Percentiles rank a stretch among this genome's conserved stretches.
Evolutionary conservation across 2,888 invertebrate species (phyloP).

Genomic region (Ryuthela nishihirai): DNA sequence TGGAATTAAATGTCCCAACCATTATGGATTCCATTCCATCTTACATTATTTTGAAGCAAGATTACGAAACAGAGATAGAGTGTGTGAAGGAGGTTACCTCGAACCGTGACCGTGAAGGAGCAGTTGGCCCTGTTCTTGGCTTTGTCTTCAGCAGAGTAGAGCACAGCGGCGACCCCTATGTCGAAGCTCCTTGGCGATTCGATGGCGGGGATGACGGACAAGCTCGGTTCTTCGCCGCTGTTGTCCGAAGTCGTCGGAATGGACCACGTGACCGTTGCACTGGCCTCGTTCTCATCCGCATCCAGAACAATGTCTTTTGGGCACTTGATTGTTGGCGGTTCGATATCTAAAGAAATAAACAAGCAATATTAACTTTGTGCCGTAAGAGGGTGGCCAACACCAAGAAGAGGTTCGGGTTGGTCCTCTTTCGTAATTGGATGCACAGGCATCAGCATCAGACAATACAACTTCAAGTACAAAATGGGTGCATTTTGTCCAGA

Average conservation of each 20-base stretch:
- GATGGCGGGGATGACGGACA: constrained; percentile 61
- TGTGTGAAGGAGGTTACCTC: constrained; percentile 52
- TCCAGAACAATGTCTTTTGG: constrained; percentile 56
- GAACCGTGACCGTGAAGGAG: constrained; percentile 58
- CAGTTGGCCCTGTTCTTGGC: constrained; percentile 61
- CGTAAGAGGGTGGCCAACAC: too few species aligned
- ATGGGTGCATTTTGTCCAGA: too few species aligned
- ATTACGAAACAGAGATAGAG: too few species aligned
- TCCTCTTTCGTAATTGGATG: too few species aligned
- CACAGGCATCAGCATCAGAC: too few species aligned
- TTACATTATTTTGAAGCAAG: too few species aligned
- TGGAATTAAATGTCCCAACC: too few species aligned
- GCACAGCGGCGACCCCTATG: constrained; percentile 60
- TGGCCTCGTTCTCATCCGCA: constrained; percentile 56
- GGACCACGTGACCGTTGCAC: constrained; percentile 57
- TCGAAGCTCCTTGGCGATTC: constrained; percentile 57
- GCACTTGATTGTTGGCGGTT: constrained; percentile 59
- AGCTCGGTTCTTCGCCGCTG: constrained; percentile 56
- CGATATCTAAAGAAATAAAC: constrained; percentile 54
- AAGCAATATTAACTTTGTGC: neutral
- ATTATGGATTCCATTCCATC: too few species aligned
- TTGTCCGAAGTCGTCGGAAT: constrained; percentile 58
- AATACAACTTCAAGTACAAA: too few species aligned
- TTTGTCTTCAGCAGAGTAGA: constrained; percentile 61
- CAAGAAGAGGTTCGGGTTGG: too few species aligned